Evolutionary conservation across 1,140 invertebrate genomes (phyloP), one percentile per base, ranked within the genome.

Genomic region (Zaprionus africanus): DNA sequence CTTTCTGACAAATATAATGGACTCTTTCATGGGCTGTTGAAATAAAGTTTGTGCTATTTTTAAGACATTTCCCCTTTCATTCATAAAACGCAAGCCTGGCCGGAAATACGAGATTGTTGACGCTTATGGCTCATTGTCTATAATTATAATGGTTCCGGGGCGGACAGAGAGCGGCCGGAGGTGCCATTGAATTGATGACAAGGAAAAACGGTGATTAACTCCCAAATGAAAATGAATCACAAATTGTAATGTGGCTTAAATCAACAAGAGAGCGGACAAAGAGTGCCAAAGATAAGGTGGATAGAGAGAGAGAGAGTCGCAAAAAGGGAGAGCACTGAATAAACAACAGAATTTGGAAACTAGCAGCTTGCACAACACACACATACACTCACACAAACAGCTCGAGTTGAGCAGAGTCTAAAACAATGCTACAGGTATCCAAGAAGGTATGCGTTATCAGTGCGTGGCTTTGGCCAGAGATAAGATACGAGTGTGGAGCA

Each of bases 181-280:
- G 46, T 43, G 41, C 28, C 60, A 76, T 75, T 62, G 71, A 72
- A 74, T 68, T 46, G 36, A 68, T 43, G 63, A 73, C 65, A 78
- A 83, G 82, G 61, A 49, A 58, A 22, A 71, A 68, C 22, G 76
- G 65, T 85, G 82, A 90, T 85, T 90, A 90, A 90, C 76, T 78
- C 81, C 72, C n/a, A 46, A 82, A 85, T 85, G 70, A 43, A 70
- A 76, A 77, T 88, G 85, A 90, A 90, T 90, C 85, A 90, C 81
- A 76, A 85, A 75, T 60, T 41, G 70, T 68, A 69, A 38, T 78
- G 59, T 56, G 51, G 59, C 60, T 66, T 69, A 66, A 76, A 70
- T 85, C 82, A 82, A 82, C 72, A 81, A 72, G 26, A 63, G 34
- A 63, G 66, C 56, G 51, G 41, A 0, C 34, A 58, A 12, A 46